Base-by-base conservation (phyloP, 2,888 invertebrate genomes). In the Cantharis rufa region DNA sequence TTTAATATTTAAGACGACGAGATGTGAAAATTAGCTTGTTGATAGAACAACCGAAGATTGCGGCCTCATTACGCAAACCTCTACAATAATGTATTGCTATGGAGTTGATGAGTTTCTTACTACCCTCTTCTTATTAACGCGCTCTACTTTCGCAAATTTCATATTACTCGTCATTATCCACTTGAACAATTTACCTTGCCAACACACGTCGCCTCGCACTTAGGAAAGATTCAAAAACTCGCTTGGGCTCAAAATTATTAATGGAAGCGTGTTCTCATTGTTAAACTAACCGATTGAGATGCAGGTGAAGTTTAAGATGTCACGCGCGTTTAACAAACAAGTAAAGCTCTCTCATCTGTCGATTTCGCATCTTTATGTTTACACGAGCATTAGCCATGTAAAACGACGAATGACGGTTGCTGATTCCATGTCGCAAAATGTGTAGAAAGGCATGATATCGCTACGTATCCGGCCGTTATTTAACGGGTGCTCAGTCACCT, bases 71-170 rank as follows among this genome's bases (percentile, higher is more conserved):
- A 83, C 83, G 79, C 82, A 82, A 83, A 84, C 83, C 84, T 84
- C 84, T 81, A 83, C 81, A 82, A 84, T 84, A 84, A 84, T 84
- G 83, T 84, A 84, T 84, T 84, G 83, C 84, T 81, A 80, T 83
- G 82, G 82, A 82, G 83, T 81, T 84, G 83, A 84, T 84, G 83
- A 84, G 83, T 83, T 84, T 83, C 84, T 83, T 78, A 76, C 79
- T 81, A 77, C 72, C 80, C 73, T 76, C 80, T 80, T 71, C 78
- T 74, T 77, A 70, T 74, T 78, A 75, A 77, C 75, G 15, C 75
- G 69, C 74, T 73, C 73, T 32, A 64, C 61, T 74, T 72, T 48
- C 73, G 69, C 74, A 79, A 78, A 78, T 79, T 74, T 79, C 75
- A 69, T 90, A 90, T 78, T 68, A 70, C 78, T 72, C 71, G 69